phyloP scores from a whole-genome alignment of 2,888 invertebrate species.

The Drosophila ustulata region DNA sequence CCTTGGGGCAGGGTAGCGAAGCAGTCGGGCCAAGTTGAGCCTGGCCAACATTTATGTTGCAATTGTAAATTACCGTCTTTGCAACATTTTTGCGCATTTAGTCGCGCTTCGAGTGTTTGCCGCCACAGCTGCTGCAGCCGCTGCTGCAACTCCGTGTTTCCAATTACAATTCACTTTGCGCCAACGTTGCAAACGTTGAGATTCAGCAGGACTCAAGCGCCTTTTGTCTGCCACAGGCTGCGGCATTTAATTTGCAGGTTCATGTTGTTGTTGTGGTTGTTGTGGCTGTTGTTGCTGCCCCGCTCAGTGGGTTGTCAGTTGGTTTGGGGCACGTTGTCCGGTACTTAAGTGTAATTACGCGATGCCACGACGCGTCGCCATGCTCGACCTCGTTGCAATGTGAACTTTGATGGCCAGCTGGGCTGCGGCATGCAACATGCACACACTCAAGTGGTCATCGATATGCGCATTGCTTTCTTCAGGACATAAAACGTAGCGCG shows the following conservation, averaged over 20 bases:
- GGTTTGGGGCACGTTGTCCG: conserved; percentile 56
- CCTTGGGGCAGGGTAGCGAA: conserved; percentile 65
- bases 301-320: conserved; percentile 57
- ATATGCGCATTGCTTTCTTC: conserved; percentile 33
- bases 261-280: conserved; percentile 18
- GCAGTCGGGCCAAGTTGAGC: conserved; percentile 28
- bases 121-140: conserved; percentile 66
- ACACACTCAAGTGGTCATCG: conserved; percentile 21
- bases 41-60: conserved; percentile 58
- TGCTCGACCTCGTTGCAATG: conserved; percentile 70
- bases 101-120: conserved; percentile 79
- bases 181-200: conserved; percentile 50
- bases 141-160: conserved; percentile 40
- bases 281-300: conserved; percentile 14
- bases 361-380: conserved; percentile 41
- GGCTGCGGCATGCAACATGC: not conserved
- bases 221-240: conserved; percentile 44
- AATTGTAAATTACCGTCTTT: conserved; percentile 80
- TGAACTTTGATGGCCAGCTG: conserved; percentile 56
- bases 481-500: conserved; percentile 43
- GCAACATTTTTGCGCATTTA: conserved; percentile 80
- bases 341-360: conserved; percentile 77
- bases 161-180: conserved; percentile 79
- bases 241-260: conserved; percentile 77
- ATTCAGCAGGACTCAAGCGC: conserved; percentile 66